These are phyloP conservation scores for Apteryx owenii DNA, from an alignment of 2,113 vertebrate species.

Conservation along the genomic window DNA sequence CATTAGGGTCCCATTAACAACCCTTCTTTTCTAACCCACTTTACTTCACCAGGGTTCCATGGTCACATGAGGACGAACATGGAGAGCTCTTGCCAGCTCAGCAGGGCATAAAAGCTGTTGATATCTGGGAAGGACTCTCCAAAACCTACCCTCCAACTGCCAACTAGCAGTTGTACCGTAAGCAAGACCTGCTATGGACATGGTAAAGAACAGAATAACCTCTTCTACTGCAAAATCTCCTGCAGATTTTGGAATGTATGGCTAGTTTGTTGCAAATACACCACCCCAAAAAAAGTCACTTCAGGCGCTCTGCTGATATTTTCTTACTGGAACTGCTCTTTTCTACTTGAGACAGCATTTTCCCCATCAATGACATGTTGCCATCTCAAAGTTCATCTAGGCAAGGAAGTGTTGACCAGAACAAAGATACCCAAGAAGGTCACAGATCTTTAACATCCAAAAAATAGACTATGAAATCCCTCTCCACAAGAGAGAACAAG, in stretches of 20 bases:
- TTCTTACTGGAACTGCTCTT: background rate
- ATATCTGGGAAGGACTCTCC: background rate
- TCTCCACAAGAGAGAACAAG: background rate
- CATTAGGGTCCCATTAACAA: background rate
- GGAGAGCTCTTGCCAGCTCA: background rate
- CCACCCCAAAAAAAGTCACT: background rate
- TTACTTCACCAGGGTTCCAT: background rate
- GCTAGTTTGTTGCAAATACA: background rate
- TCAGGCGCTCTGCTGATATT: background rate
- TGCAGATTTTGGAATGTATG: background rate
- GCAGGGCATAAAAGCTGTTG: background rate
- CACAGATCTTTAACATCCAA: background rate
- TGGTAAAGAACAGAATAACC: background rate
- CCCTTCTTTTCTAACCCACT: background rate
- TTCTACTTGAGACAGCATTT: background rate
- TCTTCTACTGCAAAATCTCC: background rate
- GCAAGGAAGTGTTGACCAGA: background rate
- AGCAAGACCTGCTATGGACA: background rate
- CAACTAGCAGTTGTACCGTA: background rate
- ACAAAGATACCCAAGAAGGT: background rate
- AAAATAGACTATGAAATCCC: background rate
- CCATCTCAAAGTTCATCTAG: background rate
- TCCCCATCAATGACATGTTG: background rate
- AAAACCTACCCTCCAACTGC: background rate
- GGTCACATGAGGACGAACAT: background rate